Evolutionary conservation across 2,113 vertebrate genomes (phyloP).

Genomic region (Lagopus leucura): DNA sequence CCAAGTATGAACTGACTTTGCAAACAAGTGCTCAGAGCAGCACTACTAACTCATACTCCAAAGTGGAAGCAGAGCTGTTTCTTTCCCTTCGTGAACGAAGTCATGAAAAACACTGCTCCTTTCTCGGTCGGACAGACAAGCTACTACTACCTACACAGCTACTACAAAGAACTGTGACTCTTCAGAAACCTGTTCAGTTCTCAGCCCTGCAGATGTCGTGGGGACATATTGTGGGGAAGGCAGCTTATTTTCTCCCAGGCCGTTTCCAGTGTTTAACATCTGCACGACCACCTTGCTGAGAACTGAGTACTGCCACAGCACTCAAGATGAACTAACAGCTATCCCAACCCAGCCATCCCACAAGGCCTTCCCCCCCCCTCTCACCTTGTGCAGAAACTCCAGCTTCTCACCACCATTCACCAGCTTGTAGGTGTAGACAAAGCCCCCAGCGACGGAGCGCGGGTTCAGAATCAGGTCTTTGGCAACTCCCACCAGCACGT

Average conservation of each 20-base stretch:
- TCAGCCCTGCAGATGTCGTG: not conserved
- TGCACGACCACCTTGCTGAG: not conserved
- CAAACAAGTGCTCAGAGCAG: slow-evolving; percentile 41
- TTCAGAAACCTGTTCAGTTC: not conserved
- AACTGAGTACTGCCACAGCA: not conserved
- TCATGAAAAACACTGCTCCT: not conserved
- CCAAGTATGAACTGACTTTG: not conserved
- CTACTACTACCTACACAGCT: too few species aligned
- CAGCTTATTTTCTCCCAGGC: not conserved
- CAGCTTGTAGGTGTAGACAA: slow-evolving; percentile 96
- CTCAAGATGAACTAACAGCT: not conserved
- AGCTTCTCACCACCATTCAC: slow-evolving; percentile 91
- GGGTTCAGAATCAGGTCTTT: slow-evolving; percentile 97
- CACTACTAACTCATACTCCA: not conserved
- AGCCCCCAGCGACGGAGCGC: slow-evolving; percentile 90
- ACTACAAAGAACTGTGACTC: not conserved
- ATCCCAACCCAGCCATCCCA: not conserved
- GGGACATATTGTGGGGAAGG: not conserved
- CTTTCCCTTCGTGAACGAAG: not conserved
- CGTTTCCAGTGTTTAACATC: not conserved
- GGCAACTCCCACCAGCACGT: slow-evolving; percentile 94
- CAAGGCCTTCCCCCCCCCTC: not conserved
- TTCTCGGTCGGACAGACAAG: not conserved
- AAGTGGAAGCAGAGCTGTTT: not conserved
- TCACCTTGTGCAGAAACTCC: slow-evolving; percentile 97